phyloP scores from a whole-genome alignment of 2,888 invertebrate species.

The Epinotia ramella region DNA sequence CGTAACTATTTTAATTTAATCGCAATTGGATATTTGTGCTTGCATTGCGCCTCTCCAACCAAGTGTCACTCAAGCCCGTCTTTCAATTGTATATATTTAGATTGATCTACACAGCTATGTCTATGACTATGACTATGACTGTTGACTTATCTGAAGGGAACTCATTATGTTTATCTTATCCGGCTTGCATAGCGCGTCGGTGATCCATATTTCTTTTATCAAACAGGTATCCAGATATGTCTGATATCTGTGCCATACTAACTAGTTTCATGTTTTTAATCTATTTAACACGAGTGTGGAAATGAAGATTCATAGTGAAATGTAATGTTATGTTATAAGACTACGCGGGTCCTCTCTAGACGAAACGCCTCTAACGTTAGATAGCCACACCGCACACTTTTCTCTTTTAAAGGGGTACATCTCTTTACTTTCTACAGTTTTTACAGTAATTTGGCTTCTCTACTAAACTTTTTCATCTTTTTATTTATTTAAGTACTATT shows the following conservation, averaged over 20 bases:
- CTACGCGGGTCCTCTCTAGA: slow-evolving; percentile 11
- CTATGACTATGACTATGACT: slow-evolving; percentile 17
- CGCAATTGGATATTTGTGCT: background rate
- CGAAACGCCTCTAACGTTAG: background rate
- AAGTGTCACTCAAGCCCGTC: background rate
- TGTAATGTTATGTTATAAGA: background rate
- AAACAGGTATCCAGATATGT: slow-evolving; percentile 11
- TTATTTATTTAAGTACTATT: too few species aligned
- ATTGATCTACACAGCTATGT: slow-evolving; percentile 1
- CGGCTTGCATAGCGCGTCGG: slow-evolving; percentile 26
- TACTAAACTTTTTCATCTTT: background rate
- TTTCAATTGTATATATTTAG: background rate
- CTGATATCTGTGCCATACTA: slow-evolving; percentile 5
- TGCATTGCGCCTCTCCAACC: background rate
- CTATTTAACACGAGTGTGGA: background rate
- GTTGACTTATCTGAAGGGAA: slow-evolving; percentile 17
- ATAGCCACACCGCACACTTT: background rate
- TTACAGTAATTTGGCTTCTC: background rate
- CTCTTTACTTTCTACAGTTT: background rate
- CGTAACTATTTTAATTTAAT: background rate
- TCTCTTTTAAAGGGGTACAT: too few species aligned
- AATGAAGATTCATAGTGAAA: background rate
- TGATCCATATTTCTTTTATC: slow-evolving; percentile 32
- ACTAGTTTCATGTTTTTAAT: background rate
- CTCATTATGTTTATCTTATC: slow-evolving; percentile 43